Base-by-base conservation (phyloP, 2,888 invertebrate species). In the Theretra japonica region DNA sequence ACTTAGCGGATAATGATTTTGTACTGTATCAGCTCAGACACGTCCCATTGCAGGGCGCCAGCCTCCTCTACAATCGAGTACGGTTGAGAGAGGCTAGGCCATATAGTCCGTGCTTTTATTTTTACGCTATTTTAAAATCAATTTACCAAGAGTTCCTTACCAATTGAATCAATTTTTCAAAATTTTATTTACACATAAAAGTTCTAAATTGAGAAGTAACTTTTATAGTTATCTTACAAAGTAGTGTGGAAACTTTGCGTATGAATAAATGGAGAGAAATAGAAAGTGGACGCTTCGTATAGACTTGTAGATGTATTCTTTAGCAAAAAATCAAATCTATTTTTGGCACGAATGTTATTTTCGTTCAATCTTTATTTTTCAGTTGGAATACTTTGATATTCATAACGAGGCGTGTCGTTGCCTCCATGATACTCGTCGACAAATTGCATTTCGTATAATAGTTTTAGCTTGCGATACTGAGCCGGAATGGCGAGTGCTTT, bases 281-380 rank as follows among this genome's bases (percentile, higher is more conserved):
- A n/a, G n/a, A n/a, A n/a, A n/a, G n/a, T n/a, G n/a, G n/a, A 50
- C 17, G 50, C 50, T 15, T 53, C 53, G n/a, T 19, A 53, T 53
- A n/a, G n/a, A 19, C 53, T 53, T 53, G 53, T n/a, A n/a, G n/a
- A 53, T 53, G n/a, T 53, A 53, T 53, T 53, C n/a, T 53, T 19
- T 53, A 41, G 53, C 19, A 53, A 53, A 53, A 53, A 53, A 53
- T 53, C 53, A 53, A 53, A 53, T 53, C 53, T 53, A 53, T 53
- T 53, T 53, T 53, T n/a, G 53, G n/a, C 53, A 53, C n/a, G 53
- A 53, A 53, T 53, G 53, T 53, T 53, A n/a, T 53, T 53, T 53
- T 53, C 53, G n/a, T 53, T n/a, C 53, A 53, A 53, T 53, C 53
- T 53, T 53, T 53, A 53, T n/a, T 53, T 53, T 53, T n/a, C 53